These are phyloP conservation scores for Drosophila aff. DNA, from an alignment of 1,140 invertebrate species.

Conservation along the genomic window DNA sequence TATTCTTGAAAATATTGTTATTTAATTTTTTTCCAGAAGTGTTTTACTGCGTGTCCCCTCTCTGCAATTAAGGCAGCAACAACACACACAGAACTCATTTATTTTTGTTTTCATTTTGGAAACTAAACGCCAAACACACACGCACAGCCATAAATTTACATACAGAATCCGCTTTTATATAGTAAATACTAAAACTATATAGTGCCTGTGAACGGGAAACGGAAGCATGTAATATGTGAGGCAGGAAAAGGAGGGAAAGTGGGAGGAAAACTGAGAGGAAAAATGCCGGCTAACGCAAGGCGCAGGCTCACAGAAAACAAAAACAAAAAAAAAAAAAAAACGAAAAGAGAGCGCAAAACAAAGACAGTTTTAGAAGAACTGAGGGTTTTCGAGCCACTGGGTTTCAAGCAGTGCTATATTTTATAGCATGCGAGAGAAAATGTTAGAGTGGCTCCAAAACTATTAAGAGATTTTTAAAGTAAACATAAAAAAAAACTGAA, in stretches of 20 bases:
- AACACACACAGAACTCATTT: constrained; percentile 34
- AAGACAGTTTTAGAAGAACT: constrained; percentile 12
- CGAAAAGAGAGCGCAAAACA: constrained; percentile 24
- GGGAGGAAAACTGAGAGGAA: constrained; percentile 16
- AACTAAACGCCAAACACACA: constrained; percentile 14
- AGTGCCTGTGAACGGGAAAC: constrained; percentile 61
- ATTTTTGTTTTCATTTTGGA: constrained; percentile 55
- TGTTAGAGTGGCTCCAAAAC: constrained; percentile 22
- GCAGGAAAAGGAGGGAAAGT: background rate
- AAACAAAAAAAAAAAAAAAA: background rate
- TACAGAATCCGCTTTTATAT: constrained; percentile 32
- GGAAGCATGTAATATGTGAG: constrained; percentile 48
- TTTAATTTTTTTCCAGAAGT: too few species aligned
- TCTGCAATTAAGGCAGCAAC: constrained; percentile 5
- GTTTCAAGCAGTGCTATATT: constrained; percentile 1
- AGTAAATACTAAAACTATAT: constrained; percentile 15
- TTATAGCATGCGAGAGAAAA: constrained; percentile 48
- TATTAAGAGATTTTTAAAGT: background rate
- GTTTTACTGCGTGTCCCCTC: fast-evolving
- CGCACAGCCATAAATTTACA: constrained; percentile 21
- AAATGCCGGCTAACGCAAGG: constrained; percentile 66
- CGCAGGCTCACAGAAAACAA: constrained; percentile 40
- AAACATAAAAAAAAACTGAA: background rate
- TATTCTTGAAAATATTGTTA: background rate
- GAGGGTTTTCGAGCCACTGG: constrained; percentile 9